Base-by-base conservation (phyloP, 2,888 invertebrate species). In the Heliconius ethilla region DNA sequence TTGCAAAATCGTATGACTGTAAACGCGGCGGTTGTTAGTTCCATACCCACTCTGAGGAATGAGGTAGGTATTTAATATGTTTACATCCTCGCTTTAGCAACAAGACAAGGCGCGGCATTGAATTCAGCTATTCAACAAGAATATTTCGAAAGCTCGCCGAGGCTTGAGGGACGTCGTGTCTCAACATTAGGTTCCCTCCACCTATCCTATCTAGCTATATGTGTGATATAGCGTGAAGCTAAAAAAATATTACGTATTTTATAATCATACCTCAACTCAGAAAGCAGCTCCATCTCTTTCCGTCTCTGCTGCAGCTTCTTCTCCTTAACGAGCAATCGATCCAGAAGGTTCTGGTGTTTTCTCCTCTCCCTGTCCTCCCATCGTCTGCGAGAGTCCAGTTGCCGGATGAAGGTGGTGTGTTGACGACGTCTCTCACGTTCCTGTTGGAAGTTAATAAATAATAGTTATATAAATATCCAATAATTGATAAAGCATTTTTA, bases 351-450 rank as follows among this genome's bases (percentile, higher is more conserved):
- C 91, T 97, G 95, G 82, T 97, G 96, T 87, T 96, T 96, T 85
- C 96, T 95, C 85, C 95, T 91, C 87, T 98, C 98, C 15, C 97
- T 95, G 85, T 98, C 98, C 88, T 99, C 98, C 92, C 97, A 97
- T 86, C 98, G 96, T 82, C 98, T 96, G 29, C 98, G 95, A 80
- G 96, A 96, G 89, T 99, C 99, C 80, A 99, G 89, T 73, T 98
- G 97, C 45, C 98, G 96, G 70, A 99, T 97, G 79, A 99, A 95
- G 1, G 98, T 96, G 93, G 98, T 97, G 89, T 99, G 99, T 87
- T 99, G 99, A 33, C 98, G 96, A 85, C 98, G 95, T 83, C 98
- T 95, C 90, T 99, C 98, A 63, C 98, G 95, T 89, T 98, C 98
- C 98, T 72, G n/a, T 29, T 59, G 13, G 9, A 72, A 13, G 33